phyloP scores from a whole-genome alignment of 2,797 vertebrate genomes.

The Graptemys geographica region DNA sequence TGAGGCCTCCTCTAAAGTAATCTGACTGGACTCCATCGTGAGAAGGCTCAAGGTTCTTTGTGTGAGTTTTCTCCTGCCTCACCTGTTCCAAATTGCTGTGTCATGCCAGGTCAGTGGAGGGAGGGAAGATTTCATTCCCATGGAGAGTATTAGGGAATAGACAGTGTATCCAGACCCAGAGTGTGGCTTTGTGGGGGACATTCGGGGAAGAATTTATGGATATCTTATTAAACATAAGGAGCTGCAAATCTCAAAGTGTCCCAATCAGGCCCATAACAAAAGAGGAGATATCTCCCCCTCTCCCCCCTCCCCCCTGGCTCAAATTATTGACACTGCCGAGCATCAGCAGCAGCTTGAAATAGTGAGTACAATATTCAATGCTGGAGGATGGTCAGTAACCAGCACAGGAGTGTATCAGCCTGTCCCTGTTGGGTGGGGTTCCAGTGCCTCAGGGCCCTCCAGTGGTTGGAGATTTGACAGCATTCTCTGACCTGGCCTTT shows the following conservation, averaged over 20 bases:
- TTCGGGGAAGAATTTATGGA: neutral
- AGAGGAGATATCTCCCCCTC: neutral
- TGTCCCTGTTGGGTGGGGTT: neutral
- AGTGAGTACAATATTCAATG: neutral
- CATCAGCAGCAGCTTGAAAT: neutral
- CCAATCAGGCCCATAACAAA: neutral
- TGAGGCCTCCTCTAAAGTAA: neutral
- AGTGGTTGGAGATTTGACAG: neutral
- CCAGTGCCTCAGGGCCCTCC: neutral
- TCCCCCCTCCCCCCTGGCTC: rapidly evolving
- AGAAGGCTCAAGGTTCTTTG: neutral
- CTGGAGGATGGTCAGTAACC: neutral
- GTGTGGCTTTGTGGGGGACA: neutral
- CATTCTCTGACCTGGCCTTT: neutral
- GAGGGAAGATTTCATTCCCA: neutral
- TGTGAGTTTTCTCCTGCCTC: neutral
- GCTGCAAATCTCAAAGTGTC: neutral
- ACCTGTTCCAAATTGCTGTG: neutral
- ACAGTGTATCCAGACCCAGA: neutral
- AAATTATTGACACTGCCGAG: neutral
- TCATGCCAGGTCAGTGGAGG: neutral
- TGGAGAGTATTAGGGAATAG: neutral
- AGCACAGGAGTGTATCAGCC: neutral
- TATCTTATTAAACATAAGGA: neutral
- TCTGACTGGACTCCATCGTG: neutral